Evolutionary conservation across 2,888 invertebrate species (phyloP), one percentile per base, ranked within the genome.

Genomic region (Metopia argyrocephala): DNA sequence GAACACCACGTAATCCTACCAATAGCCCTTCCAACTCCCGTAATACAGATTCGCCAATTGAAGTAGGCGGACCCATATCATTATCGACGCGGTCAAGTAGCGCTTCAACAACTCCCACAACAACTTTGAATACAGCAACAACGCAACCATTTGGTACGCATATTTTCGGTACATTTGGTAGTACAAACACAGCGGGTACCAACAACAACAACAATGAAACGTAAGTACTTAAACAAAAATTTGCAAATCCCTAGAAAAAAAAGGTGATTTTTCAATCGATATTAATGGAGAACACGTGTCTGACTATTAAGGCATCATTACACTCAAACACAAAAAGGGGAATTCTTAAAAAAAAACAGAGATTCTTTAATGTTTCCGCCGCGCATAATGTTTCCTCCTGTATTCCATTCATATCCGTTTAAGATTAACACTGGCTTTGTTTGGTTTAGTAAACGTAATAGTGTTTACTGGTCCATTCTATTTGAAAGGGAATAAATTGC

Each of bases 141-240:
- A 87, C 89, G 23, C 78, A 75, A 31, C 79, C 78, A 20, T 93
- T 94, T 56, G 91, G 93, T 2, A 94, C 93, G 84, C 93, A 93
- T 87, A 93, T 94, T 86, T 95, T 95, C 89, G 93, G 94, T 45
- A 90, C 86, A 85, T 93, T 93, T 84, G 91, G 91, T 81, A 91
- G 90, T 76, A 92, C 78, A 3, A 73, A 56, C 66, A 4, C 71
- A 68, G 73, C 66, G 61, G 78, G 78, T 12, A 66, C 27, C 15
- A 66, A 48, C 27, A 57, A 23, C 70, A 20, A 50, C 52, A 71
- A 54, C 56, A 76, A 65, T 66, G 82, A 80, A 75, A 82, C 80
- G 80, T 79, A 78, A 78, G 78, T 76, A 65, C 3, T 27, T 23
- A 57, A 12, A 57, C 25, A 45, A 46, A 31, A 21, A 50, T n/a